Evolutionary conservation across 2,113 vertebrate genomes (phyloP).

Genomic region (Osmerus mordax): DNA sequence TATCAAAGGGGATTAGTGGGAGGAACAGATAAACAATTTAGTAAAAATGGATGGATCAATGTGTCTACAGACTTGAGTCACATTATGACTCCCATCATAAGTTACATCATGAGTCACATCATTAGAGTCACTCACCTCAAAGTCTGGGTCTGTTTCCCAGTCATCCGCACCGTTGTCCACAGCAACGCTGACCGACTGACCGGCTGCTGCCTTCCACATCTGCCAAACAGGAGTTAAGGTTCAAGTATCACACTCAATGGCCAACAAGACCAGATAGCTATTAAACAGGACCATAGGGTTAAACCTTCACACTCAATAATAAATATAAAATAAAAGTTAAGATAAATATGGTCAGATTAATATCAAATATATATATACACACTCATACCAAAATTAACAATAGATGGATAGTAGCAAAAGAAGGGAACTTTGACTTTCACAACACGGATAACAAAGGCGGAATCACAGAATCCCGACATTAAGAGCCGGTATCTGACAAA

Average conservation of each 20-base stretch:
- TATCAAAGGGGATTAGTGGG: too few relatives aligned
- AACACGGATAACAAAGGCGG: too few relatives aligned
- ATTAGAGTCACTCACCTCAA: conserved; percentile 77
- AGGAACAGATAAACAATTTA: too few relatives aligned
- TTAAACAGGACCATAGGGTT: background rate
- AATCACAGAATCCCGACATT: too few relatives aligned
- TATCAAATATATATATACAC: too few relatives aligned
- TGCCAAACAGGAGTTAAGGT: conserved; percentile 38
- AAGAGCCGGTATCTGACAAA: too few relatives aligned
- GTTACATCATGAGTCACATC: background rate
- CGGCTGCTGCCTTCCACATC: conserved; percentile 95
- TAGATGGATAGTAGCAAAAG: too few relatives aligned
- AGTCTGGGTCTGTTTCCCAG: conserved; percentile 98
- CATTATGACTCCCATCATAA: background rate
- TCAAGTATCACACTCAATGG: background rate
- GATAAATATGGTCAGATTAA: too few relatives aligned
- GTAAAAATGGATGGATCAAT: background rate
- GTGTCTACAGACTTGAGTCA: background rate
- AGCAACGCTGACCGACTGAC: conserved; percentile 73
- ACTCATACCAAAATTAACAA: too few relatives aligned
- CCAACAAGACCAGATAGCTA: background rate
- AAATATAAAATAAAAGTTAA: too few relatives aligned
- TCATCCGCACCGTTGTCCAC: conserved; percentile 82
- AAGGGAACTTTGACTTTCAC: too few relatives aligned
- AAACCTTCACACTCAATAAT: too few relatives aligned